A percentile compares a stretch with the other conserved stretches of the same genome.
Evolutionary conservation across 2,113 vertebrate species (phyloP).

Genomic region (Atherinomorus stipes): DNA sequence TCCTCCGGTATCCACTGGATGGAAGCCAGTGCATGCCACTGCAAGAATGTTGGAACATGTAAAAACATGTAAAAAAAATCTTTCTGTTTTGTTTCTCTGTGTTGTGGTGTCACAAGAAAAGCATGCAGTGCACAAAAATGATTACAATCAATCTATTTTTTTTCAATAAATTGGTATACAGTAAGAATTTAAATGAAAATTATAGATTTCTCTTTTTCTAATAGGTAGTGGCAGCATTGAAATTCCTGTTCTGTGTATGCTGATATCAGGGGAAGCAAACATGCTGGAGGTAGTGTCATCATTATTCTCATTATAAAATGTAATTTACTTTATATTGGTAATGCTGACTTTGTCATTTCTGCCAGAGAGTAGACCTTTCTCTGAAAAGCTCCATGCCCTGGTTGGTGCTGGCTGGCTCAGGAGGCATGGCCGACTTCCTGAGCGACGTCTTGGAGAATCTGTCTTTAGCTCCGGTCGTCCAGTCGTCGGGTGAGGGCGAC

Average conservation of each 20-base stretch:
- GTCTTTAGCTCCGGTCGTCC: conserved; percentile 32
- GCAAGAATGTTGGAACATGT: conserved; percentile 15
- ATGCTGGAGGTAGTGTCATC: conserved; percentile 84
- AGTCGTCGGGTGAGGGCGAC: conserved; percentile 67
- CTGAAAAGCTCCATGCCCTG: conserved; percentile 86
- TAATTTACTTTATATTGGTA: neutral
- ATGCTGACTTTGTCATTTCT: neutral
- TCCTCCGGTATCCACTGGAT: conserved; percentile 15
- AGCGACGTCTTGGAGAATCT: conserved; percentile 84
- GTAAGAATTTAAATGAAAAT: neutral
- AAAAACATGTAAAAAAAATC: neutral
- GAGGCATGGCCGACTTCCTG: conserved; percentile 88
- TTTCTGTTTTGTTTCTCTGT: neutral
- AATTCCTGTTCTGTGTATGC: conserved; percentile 90
- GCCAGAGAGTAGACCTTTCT: conserved; percentile 85
- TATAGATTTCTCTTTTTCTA: neutral
- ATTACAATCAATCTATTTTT: neutral
- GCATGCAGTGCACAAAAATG: neutral
- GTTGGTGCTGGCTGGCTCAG: conserved; percentile 88
- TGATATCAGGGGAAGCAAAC: conserved; percentile 85
- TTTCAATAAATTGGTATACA: neutral
- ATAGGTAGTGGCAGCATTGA: conserved; percentile 89
- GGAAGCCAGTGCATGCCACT: conserved; percentile 25
- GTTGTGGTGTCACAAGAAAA: neutral
- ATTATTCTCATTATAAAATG: neutral